phyloP scores from a whole-genome alignment of 2,888 invertebrate species.

The Nomada fabriciana region DNA sequence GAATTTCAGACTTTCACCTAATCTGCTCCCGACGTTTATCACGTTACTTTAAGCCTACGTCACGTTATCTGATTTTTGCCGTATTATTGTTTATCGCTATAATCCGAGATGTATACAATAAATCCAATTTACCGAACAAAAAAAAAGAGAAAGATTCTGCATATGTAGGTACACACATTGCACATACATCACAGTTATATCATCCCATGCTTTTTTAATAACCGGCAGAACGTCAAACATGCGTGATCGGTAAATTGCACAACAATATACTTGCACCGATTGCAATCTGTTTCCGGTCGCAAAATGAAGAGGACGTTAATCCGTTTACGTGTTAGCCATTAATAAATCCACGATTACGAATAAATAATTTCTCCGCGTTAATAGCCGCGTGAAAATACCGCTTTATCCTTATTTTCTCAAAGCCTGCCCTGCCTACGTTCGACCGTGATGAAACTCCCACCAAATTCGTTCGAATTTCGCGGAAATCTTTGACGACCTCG shows the following conservation, averaged over 20 bases:
- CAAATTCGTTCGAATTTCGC: too few relatives aligned
- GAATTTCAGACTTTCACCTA: slow-evolving; percentile 56
- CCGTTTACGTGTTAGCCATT: too few relatives aligned
- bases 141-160: neutral
- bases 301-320: neutral
- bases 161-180: too few relatives aligned
- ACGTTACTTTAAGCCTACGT: neutral
- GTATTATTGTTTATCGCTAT: slow-evolving; percentile 32
- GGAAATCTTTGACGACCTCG: too few relatives aligned
- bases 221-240: slow-evolving; percentile 16
- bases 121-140: slow-evolving; percentile 9
- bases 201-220: slow-evolving; percentile 35
- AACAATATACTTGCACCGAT: slow-evolving; percentile 15
- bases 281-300: slow-evolving; percentile 27
- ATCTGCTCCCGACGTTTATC: slow-evolving; percentile 43
- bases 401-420: too few relatives aligned
- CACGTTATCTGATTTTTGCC: slow-evolving; percentile 34
- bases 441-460: too few relatives aligned
- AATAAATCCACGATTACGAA: too few relatives aligned
- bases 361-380: too few relatives aligned
- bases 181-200: slow-evolving; percentile 6
- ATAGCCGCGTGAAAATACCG: too few relatives aligned
- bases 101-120: slow-evolving; percentile 27
- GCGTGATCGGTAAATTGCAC: slow-evolving; percentile 31
- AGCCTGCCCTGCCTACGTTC: too few relatives aligned